These are phyloP conservation scores for Zoroaster sp. DNA, from an alignment of 53 echinoderm and acorn worm genomes.

Conservation along the genomic window DNA sequence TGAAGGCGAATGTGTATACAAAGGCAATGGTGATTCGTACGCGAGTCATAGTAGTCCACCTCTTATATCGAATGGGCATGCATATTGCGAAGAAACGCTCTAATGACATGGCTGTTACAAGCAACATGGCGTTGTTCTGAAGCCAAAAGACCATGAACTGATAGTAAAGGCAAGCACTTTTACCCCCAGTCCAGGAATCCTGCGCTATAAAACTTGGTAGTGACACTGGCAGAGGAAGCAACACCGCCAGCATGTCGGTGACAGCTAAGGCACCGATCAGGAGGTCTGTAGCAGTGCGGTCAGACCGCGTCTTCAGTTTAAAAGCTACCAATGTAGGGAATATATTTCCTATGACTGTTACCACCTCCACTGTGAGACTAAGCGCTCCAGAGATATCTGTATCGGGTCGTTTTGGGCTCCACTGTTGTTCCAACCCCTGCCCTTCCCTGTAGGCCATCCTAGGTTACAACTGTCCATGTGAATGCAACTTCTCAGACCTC, in stretches of 20 bases:
- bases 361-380: conserved; percentile 74
- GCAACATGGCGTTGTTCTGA: conserved; percentile 84
- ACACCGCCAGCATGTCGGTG: conserved; percentile 84
- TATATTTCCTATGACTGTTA: conserved; percentile 82
- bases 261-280: conserved; percentile 81
- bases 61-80: conserved; percentile 85
- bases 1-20: conserved; percentile 75
- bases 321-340: conserved; percentile 89
- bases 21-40: conserved; percentile 67
- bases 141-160: conserved; percentile 95
- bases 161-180: conserved; percentile 84
- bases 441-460: conserved; percentile 89
- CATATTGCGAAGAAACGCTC: conserved; percentile 84
- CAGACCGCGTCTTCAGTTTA: conserved; percentile 67
- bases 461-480: background rate
- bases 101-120: conserved; percentile 90
- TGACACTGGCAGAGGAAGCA: conserved; percentile 86
- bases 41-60: conserved; percentile 72
- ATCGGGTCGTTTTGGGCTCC: conserved; percentile 78
- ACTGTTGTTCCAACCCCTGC: conserved; percentile 72
- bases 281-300: conserved; percentile 84
- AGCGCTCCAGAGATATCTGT: conserved; percentile 80
- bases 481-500: background rate
- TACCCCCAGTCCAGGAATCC: conserved; percentile 82
- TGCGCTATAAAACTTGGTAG: conserved; percentile 80